Evolutionary conservation across 2,888 invertebrate species (phyloP).

Genomic region (Ormyrus rosae): DNA sequence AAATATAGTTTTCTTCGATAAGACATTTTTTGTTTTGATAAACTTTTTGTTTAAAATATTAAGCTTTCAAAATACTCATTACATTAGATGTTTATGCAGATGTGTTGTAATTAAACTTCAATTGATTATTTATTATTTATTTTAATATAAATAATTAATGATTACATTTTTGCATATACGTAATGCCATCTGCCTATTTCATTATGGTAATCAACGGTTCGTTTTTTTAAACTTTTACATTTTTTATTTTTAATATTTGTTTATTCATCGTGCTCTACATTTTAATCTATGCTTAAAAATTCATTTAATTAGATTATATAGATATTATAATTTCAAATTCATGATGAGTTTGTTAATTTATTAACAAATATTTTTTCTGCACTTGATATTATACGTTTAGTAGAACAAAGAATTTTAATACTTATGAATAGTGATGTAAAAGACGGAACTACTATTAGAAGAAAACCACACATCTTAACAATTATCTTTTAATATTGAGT

Average conservation of each 20-base stretch:
- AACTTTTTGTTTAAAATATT: too few relatives aligned
- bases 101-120: neutral
- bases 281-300: conserved; percentile 12
- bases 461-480: conserved; percentile 25
- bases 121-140: conserved; percentile 13
- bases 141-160: conserved; percentile 12
- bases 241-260: conserved; percentile 4
- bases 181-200: conserved; percentile 2
- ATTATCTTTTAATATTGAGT: conserved; percentile 26
- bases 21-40: too few relatives aligned
- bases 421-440: conserved; percentile 9
- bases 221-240: conserved; percentile 1
- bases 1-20: too few relatives aligned
- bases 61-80: too few relatives aligned
- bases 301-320: conserved; percentile 10
- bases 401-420: conserved; percentile 13
- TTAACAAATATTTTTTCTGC: neutral
- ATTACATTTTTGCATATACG: neutral
- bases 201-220: conserved; percentile 13
- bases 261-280: conserved; percentile 29
- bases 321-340: conserved; percentile 13
- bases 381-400: neutral
- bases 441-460: conserved; percentile 25
- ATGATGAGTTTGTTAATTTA: neutral
- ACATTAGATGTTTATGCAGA: neutral